phyloP scores from a whole-genome alignment of 2,888 invertebrate species.

The Odontomyia ornata region DNA sequence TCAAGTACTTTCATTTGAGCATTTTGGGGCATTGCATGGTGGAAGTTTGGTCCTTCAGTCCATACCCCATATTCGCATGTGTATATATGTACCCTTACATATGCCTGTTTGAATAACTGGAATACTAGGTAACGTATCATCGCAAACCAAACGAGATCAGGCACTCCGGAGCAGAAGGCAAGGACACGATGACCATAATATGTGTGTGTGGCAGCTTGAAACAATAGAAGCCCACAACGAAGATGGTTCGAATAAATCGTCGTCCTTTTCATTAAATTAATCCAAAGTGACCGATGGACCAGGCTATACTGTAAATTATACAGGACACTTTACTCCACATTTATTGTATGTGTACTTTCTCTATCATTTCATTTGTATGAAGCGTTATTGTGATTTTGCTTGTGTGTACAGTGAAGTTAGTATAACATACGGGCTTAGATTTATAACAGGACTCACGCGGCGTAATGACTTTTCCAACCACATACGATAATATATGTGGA shows the following conservation, averaged over 20 bases:
- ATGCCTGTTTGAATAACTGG: neutral
- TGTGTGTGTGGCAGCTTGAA: conserved; percentile 25
- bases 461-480: neutral
- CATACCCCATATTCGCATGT: no score
- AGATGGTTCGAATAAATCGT: conserved; percentile 32
- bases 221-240: conserved; percentile 23
- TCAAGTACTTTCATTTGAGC: neutral
- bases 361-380: no score
- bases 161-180: neutral
- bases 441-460: conserved; percentile 12
- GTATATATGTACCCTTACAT: no score
- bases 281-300: conserved; percentile 33
- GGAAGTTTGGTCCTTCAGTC: neutral
- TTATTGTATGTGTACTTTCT: neutral
- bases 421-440: neutral
- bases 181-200: conserved; percentile 8
- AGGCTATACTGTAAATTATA: conserved; percentile 24
- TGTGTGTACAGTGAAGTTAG: no score
- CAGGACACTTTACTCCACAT: conserved; percentile 24
- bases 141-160: neutral
- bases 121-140: neutral
- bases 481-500: neutral
- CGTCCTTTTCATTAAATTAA: conserved; percentile 40
- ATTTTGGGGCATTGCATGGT: neutral
- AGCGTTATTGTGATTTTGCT: no score